These are phyloP conservation scores for Laupala kohalensis DNA, from an alignment of 1,140 invertebrate genomes.

Conservation along the genomic window DNA sequence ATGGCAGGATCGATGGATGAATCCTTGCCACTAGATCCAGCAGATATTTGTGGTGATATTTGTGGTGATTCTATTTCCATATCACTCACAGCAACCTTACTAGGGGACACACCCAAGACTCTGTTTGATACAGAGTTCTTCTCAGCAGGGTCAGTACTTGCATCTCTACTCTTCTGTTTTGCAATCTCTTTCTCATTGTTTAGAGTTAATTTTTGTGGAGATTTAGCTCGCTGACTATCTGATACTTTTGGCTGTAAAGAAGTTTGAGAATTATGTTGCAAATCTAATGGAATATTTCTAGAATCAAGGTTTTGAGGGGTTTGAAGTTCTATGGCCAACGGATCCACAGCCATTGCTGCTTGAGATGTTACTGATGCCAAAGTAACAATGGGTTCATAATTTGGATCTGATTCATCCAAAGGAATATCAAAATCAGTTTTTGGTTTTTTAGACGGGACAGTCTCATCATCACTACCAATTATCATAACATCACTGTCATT, in stretches of 20 bases:
- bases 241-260: neutral
- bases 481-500: neutral
- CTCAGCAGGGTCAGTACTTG: neutral
- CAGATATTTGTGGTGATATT: neutral
- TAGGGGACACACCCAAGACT: no score
- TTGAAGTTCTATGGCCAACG: neutral
- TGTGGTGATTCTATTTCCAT: no score
- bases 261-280: neutral
- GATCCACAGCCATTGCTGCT: constrained; percentile 4
- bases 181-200: neutral
- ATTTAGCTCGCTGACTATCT: neutral
- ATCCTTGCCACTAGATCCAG: neutral
- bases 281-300: neutral
- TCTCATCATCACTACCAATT: neutral
- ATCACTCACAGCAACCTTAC: neutral
- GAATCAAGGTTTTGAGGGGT: neutral
- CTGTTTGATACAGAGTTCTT: no score
- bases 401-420: neutral
- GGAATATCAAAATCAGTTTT: neutral
- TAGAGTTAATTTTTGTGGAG: no score
- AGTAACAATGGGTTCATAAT: neutral
- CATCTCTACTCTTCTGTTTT: neutral
- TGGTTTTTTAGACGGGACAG: neutral
- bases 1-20: neutral
- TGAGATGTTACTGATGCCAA: neutral